These are phyloP conservation scores for Hyalella azteca DNA, from an alignment of 2,888 invertebrate genomes.

Conservation along the genomic window DNA sequence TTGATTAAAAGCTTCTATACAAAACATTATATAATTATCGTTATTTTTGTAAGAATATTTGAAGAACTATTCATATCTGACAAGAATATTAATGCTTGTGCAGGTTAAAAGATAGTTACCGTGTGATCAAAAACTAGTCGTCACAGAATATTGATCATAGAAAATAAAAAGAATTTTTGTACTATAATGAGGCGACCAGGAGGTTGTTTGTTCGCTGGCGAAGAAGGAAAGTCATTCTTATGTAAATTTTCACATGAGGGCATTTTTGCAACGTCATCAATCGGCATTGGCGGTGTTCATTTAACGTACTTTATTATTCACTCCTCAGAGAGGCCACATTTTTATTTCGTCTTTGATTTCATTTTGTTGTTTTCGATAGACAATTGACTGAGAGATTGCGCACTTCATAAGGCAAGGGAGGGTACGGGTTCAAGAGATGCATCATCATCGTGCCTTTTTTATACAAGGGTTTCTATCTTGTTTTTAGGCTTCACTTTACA, in stretches of 20 bases:
- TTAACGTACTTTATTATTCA: conserved; percentile 36
- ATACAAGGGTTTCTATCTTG: too few species aligned
- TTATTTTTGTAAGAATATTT: too few species aligned
- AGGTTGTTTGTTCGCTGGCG: conserved; percentile 13
- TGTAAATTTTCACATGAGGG: conserved; percentile 11
- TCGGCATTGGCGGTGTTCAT: conserved; percentile 33
- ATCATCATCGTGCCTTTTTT: conserved; percentile 5
- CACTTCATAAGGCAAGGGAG: conserved; percentile 16
- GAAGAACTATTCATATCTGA: too few species aligned
- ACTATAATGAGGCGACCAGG: neutral
- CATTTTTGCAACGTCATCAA: conserved; percentile 21
- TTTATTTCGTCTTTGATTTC: conserved; percentile 24
- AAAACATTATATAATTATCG: too few species aligned
- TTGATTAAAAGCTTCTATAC: too few species aligned
- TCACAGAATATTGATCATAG: conserved; percentile 8
- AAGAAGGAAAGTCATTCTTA: conserved; percentile 12
- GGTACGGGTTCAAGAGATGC: neutral
- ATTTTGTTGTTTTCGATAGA: conserved; percentile 26
- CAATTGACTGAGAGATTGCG: conserved; percentile 30
- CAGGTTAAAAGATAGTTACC: too few species aligned
- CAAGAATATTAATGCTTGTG: too few species aligned
- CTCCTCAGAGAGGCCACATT: conserved; percentile 10
- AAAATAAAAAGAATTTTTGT: conserved; percentile 6
- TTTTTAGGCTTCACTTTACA: too few species aligned
- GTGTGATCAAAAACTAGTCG: too few species aligned